phyloP scores from a whole-genome alignment of 2,113 vertebrate species.

The Sceloporus tristichus region DNA sequence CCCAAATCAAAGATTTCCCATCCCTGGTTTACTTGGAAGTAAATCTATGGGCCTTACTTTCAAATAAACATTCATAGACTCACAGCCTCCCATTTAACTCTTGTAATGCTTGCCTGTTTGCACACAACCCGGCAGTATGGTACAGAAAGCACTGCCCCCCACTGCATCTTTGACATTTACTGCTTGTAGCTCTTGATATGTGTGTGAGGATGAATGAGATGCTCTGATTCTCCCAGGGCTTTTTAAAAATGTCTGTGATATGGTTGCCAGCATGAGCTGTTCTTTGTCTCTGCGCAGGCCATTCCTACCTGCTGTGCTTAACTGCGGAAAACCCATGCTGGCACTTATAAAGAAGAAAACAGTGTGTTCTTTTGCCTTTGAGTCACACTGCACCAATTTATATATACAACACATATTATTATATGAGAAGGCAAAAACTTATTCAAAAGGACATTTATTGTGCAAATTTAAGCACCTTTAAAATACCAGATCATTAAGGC shows the following conservation, averaged over 20 bases:
- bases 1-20: neutral
- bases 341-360: constrained; percentile 14
- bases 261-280: constrained; percentile 11
- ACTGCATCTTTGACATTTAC: constrained; percentile 9
- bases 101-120: neutral
- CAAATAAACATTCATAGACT: neutral
- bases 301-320: constrained; percentile 25
- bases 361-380: constrained; percentile 29
- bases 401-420: constrained; percentile 28
- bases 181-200: neutral
- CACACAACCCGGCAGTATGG: neutral
- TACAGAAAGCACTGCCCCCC: neutral
- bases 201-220: constrained; percentile 25
- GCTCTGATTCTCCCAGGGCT: constrained; percentile 26
- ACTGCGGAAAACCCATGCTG: constrained; percentile 23
- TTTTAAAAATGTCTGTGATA: constrained; percentile 25
- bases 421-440: neutral
- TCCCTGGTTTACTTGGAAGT: neutral
- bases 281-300: constrained; percentile 27
- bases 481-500: neutral
- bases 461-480: constrained; percentile 15
- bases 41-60: neutral
- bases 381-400: constrained; percentile 19
- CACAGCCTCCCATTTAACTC: neutral
- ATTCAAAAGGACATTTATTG: constrained; percentile 16